Evolutionary conservation across 2,797 vertebrate species (phyloP).

Genomic region (Coregonus suidteri): DNA sequence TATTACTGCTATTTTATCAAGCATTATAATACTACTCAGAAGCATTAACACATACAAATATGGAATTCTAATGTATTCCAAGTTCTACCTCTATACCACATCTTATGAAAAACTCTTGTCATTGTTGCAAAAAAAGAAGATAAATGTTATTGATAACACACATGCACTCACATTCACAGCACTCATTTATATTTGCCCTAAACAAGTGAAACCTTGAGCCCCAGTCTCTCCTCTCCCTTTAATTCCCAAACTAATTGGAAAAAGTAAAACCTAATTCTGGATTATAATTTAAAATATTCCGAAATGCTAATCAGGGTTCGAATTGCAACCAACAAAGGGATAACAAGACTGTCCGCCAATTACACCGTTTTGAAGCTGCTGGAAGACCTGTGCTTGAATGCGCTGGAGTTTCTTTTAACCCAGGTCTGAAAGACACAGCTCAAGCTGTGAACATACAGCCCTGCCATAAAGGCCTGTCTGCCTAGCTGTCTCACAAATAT

Average conservation of each 20-base stretch:
- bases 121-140: neutral
- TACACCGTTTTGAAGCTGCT: slow-evolving; percentile 64
- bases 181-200: slow-evolving; percentile 45
- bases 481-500: slow-evolving; percentile 75
- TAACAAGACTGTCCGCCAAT: slow-evolving; percentile 80
- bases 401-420: slow-evolving; percentile 29
- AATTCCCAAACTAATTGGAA: slow-evolving; percentile 68
- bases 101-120: neutral
- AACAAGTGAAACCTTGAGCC: slow-evolving; percentile 37
- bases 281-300: slow-evolving; percentile 81
- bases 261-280: slow-evolving; percentile 74
- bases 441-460: slow-evolving; percentile 70
- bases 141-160: neutral
- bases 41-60: neutral
- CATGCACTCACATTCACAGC: slow-evolving; percentile 10
- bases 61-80: neutral
- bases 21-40: neutral
- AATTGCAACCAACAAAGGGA: slow-evolving; percentile 80
- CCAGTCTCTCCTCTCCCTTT: slow-evolving; percentile 52
- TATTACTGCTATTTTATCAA: slow-evolving; percentile 13
- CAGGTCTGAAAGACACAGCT: slow-evolving; percentile 36
- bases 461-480: slow-evolving; percentile 15
- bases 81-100: neutral
- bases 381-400: slow-evolving; percentile 57
- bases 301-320: slow-evolving; percentile 78